Conservation (phyloP, 2,888 invertebrate genomes). For the Dorcus parallelipipedus region DNA sequence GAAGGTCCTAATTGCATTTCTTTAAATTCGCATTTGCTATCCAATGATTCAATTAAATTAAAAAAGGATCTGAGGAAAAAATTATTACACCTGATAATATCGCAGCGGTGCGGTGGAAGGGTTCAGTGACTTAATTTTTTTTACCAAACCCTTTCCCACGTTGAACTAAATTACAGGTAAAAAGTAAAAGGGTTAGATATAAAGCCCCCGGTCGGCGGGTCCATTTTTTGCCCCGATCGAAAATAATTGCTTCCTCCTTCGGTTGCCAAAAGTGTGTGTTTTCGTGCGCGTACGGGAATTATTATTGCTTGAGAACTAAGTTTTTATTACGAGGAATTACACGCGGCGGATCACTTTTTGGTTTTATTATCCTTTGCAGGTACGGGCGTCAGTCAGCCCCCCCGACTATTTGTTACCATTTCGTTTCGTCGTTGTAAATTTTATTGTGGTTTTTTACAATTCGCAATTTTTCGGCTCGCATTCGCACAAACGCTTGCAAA, state of each 20-base stretch:
- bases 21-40: no score
- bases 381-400: no score
- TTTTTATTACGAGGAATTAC: background rate
- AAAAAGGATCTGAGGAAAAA: no score
- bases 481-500: constrained; percentile 4
- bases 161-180: constrained; percentile 26
- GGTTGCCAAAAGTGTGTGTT: constrained; percentile 18
- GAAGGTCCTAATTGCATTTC: no score
- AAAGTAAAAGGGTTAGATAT: constrained; percentile 26
- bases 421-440: no score
- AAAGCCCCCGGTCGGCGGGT: constrained; percentile 19
- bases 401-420: no score
- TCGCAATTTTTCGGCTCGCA: background rate
- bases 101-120: background rate
- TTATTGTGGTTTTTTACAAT: no score
- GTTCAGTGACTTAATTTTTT: constrained; percentile 24
- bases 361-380: no score
- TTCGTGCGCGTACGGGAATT: background rate
- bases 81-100: no score
- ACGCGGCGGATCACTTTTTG: no score
- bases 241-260: constrained; percentile 21
- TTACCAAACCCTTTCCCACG: constrained; percentile 25
- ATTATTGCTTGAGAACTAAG: background rate
- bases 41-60: no score
- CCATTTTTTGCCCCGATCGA: constrained; percentile 20